Evolutionary conservation across 2,797 vertebrate genomes (phyloP), one percentile per base, ranked within the genome.

Genomic region (Staurois parvus): DNA sequence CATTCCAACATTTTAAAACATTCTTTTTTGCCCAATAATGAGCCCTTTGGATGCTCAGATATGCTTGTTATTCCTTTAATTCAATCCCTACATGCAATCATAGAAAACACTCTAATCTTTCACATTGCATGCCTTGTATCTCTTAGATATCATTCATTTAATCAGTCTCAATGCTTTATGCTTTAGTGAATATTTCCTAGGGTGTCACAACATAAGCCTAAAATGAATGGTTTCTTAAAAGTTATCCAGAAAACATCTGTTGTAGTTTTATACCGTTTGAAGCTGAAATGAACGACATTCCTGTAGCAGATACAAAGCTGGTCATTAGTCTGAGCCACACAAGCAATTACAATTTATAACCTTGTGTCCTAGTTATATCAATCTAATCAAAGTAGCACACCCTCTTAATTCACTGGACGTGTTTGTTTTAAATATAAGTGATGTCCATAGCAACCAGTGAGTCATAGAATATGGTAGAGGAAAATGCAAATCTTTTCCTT

Each of bases 361-460:
- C 64, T 67, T 76, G 45, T 84, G 83, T 70, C 40, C 72, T 64
- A 70, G 64, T 52, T 69, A 59, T 62, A 81, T 75, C 66, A 40
- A 12, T 34, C 72, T 80, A 29, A 70, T 81, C 64, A 62, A 34
- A 69, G 32, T 76, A 59, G n/a, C 79, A 81, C 84, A 72, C 78
- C 72, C 84, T 32, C 26, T 28, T 76, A 62, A 76, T 76, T 76
- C 64, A 76, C 42, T 76, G 32, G 62, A 70, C 42, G 84, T 85
- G 84, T 85, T 70, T 76, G 40, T 66, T 48, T 72, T 76, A 81
- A 81, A 85, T 85, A 81, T 81, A 85, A 76, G 29, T 32, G 30
- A 68, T 34, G 72, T 75, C 62, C 62, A 72, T 75, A 78, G 72
- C 45, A 85, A 81, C 77, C 84, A 75, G 13, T 85, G 62, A 85